Conservation (phyloP, 2,888 invertebrate species). For the Nezara viridula region DNA sequence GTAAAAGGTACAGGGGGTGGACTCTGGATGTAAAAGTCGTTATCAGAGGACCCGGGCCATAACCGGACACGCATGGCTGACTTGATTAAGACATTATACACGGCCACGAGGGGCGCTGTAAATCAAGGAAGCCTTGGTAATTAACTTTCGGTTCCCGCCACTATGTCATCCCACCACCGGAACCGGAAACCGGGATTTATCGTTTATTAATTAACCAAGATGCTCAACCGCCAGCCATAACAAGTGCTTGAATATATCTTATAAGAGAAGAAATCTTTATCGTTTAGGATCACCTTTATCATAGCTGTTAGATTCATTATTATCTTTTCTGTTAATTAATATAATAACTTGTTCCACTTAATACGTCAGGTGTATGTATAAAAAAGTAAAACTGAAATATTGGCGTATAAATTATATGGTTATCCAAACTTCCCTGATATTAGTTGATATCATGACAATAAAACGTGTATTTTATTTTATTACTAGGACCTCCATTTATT, state of each 20-base stretch:
- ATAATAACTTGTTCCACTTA: too few species aligned
- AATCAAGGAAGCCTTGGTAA: conserved; percentile 60
- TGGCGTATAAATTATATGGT: too few species aligned
- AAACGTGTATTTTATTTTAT: too few species aligned
- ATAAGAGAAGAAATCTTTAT: not conserved
- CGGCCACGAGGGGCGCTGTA: conserved; percentile 54
- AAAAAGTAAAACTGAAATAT: too few species aligned
- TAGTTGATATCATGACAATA: too few species aligned
- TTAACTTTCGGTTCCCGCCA: conserved; percentile 56
- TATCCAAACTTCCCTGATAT: too few species aligned
- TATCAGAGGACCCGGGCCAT: conserved; percentile 57
- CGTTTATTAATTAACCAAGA: conserved; percentile 60
- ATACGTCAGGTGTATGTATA: too few species aligned
- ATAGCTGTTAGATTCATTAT: not conserved
- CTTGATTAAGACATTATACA: conserved; percentile 64
- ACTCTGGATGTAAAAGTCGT: conserved; percentile 57
- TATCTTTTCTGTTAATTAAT: too few species aligned
- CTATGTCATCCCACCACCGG: conserved; percentile 55
- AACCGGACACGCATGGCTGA: conserved; percentile 63
- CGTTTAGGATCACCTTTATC: not conserved
- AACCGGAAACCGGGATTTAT: conserved; percentile 53
- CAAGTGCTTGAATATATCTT: conserved; percentile 26
- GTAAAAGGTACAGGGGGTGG: conserved; percentile 53
- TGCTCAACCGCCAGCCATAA: conserved; percentile 29
- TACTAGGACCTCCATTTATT: too few species aligned